Evolutionary conservation across 2,797 vertebrate genomes (phyloP).

Genomic region (Micrastur ruficollis): DNA sequence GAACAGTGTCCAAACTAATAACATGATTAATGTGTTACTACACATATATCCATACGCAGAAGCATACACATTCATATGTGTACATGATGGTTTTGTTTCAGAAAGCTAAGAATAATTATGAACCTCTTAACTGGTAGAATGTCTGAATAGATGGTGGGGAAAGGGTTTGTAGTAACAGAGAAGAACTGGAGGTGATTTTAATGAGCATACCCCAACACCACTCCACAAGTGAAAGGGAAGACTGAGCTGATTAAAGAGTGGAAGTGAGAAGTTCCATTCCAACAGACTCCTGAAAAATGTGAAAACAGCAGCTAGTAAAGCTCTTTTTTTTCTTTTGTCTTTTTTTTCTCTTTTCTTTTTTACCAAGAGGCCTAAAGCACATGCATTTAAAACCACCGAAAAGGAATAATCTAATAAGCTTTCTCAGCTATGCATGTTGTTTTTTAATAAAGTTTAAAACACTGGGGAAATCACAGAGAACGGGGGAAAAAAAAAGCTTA

Average conservation of each 20-base stretch:
- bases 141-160: not conserved
- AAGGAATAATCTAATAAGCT: not conserved
- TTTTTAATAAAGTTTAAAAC: slow-evolving; percentile 25
- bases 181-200: not conserved
- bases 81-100: not conserved
- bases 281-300: not conserved
- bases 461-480: slow-evolving; percentile 10
- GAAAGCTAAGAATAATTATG: not conserved
- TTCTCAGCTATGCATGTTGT: not conserved
- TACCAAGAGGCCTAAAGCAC: not conserved
- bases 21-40: not conserved
- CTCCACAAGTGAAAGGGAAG: not conserved
- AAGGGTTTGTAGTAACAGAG: not conserved
- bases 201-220: fast-evolving
- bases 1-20: not conserved
- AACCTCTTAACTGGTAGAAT: not conserved
- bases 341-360: not conserved
- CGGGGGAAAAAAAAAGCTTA: not conserved
- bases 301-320: not conserved
- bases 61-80: not conserved
- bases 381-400: not conserved
- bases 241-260: not conserved
- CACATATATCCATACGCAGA: not conserved
- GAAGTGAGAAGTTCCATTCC: not conserved
- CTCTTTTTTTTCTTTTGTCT: not conserved